Evolutionary conservation across 2,797 vertebrate genomes (phyloP).

Genomic region (Chiloscyllium punctatum): DNA sequence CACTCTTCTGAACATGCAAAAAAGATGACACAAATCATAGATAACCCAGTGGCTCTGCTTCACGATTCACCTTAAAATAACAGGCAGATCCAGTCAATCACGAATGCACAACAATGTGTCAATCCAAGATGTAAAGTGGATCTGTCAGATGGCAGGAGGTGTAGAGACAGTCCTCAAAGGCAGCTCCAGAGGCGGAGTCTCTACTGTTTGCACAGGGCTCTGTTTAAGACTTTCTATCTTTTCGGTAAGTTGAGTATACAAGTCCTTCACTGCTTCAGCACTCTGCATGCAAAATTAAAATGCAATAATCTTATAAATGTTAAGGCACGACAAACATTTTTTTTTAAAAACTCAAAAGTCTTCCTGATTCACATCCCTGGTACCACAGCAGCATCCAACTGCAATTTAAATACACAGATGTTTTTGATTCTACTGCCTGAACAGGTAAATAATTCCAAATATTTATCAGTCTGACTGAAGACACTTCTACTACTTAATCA

Average conservation of each 20-base stretch:
- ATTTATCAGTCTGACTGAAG: neutral
- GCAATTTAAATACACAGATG: neutral
- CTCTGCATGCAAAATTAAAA: constrained; percentile 57
- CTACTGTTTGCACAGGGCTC: constrained; percentile 64
- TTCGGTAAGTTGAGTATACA: constrained; percentile 74
- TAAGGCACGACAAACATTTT: neutral
- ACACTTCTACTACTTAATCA: no score
- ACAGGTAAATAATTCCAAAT: neutral
- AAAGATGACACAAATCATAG: neutral
- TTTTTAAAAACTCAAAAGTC: neutral
- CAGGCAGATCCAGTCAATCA: constrained; percentile 52
- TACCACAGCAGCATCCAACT: neutral
- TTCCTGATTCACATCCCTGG: neutral
- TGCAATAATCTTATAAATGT: constrained; percentile 18
- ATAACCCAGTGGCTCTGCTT: neutral
- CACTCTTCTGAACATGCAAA: no score
- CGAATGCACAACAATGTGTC: neutral
- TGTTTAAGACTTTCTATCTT: constrained; percentile 80
- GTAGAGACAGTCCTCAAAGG: constrained; percentile 70
- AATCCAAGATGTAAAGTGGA: neutral
- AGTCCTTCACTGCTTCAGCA: constrained; percentile 83
- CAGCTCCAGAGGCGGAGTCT: constrained; percentile 75
- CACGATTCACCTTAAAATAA: constrained; percentile 39
- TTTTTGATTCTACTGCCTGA: neutral
- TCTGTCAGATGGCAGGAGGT: constrained; percentile 46